Conservation (phyloP, 2,113 vertebrate species). For the Oncorhynchus masou region DNA sequence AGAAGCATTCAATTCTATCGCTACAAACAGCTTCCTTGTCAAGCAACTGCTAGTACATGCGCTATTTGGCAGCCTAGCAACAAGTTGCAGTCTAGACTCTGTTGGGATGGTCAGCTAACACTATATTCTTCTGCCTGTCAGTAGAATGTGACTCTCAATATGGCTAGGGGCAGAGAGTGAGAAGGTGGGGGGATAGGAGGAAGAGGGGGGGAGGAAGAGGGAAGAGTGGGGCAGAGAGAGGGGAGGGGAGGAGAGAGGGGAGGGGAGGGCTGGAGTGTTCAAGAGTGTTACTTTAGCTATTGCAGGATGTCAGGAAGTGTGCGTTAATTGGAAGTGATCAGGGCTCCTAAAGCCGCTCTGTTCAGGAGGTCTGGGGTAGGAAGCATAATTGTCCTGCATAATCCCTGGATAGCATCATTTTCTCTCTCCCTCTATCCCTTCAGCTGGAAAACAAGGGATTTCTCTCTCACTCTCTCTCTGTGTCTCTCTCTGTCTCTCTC, state of each 20-base stretch:
- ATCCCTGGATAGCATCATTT: constrained; percentile 62
- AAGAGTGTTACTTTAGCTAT: constrained; percentile 62
- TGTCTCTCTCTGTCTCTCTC: background rate
- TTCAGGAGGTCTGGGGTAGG: constrained; percentile 64
- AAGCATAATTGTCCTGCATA: constrained; percentile 87
- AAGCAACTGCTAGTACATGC: constrained; percentile 45
- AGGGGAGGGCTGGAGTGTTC: constrained; percentile 35
- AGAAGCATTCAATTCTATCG: constrained; percentile 48
- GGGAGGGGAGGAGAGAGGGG: background rate
- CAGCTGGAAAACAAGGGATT: constrained; percentile 84
- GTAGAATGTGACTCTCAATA: constrained; percentile 53
- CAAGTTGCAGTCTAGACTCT: constrained; percentile 55
- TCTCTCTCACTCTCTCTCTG: background rate
- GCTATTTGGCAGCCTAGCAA: constrained; percentile 57
- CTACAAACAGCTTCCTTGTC: constrained; percentile 61
- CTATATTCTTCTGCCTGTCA: constrained; percentile 46
- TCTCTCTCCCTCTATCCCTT: constrained; percentile 77
- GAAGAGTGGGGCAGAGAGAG: background rate
- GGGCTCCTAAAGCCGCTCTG: constrained; percentile 80
- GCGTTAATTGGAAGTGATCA: constrained; percentile 90
- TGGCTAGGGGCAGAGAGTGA: constrained; percentile 22
- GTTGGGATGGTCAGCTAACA: constrained; percentile 61
- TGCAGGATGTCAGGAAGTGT: constrained; percentile 83
- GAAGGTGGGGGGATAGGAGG: background rate
- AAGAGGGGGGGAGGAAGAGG: too few relatives aligned